Base-by-base conservation (phyloP, 2,888 invertebrate genomes). In the Mythimna loreyi region DNA sequence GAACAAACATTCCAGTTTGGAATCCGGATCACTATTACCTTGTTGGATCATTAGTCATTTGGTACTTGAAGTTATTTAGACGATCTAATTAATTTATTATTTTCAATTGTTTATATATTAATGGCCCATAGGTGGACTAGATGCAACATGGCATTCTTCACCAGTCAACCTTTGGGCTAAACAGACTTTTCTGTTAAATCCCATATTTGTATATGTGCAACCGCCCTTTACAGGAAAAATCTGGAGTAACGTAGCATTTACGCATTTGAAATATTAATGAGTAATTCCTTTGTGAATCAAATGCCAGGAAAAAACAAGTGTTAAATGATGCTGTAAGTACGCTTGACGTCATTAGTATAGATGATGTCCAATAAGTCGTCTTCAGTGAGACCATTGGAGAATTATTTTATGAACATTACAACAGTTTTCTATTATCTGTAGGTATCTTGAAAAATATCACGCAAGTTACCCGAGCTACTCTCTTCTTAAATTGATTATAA, bases 251-350 rank as follows among this genome's bases (percentile, higher is more conserved):
- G 43, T 1, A 36, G 49, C 40, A 49, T 45, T 50, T 59, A 78
- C 60, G 50, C 53, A 75, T 55, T 75, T 52, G 55, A 33, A 65
- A 56, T 43, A 62, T 58, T 47, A 55, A 72, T 83, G 78, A 81
- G 69, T 81, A 78, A 81, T 70, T 70, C 57, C 50, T 55, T 64
- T 57, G 67, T 82, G 72, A 81, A 67, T 75, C 76, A 77, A 74
- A 58, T 72, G 74, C 68, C 71, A 79, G 80, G 80, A 82, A 83
- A 82, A 83, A 79, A 72, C 61, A 73, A 45, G 30, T 49, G 55
- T 57, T 52, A 63, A 60, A 73, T 66, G 50, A 62, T 80, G 69
- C 43, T 52, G 45, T 36, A 36, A 16, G 40, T 61, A 49, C 36
- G 25, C n/a, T 75, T 81, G 77, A 75, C 83, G 77, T 81, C 76